A percentile compares a stretch with the other conserved stretches of the same genome.
Conservation (phyloP, 1,140 invertebrate species). For the Psix sp. region DNA sequence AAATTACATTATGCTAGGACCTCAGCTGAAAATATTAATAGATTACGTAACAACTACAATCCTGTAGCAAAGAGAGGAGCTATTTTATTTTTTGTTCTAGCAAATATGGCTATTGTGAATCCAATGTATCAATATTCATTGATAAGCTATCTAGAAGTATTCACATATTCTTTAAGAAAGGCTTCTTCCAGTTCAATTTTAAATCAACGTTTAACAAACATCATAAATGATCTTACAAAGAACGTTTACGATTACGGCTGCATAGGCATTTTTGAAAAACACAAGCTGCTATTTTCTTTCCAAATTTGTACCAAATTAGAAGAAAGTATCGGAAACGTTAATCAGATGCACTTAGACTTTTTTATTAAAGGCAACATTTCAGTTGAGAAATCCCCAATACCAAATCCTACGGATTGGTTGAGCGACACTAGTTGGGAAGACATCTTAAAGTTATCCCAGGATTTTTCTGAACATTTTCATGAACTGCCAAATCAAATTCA, state of each 20-base stretch:
- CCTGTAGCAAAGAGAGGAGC: slow-evolving; percentile 89
- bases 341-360: not conserved
- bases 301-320: slow-evolving; percentile 1
- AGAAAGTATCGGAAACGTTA: not conserved
- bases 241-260: not conserved
- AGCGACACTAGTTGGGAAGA: not conserved
- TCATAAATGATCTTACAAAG: slow-evolving; percentile 78
- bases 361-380: not conserved
- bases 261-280: not conserved
- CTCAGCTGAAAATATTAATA: slow-evolving; percentile 88
- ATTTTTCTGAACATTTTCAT: not conserved
- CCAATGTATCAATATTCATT: slow-evolving; percentile 95
- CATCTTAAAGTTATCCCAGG: not conserved
- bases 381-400: not conserved
- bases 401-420: not conserved
- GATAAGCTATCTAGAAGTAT: slow-evolving; percentile 87
- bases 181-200: slow-evolving; percentile 86
- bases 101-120: slow-evolving; percentile 90
- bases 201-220: slow-evolving; percentile 84
- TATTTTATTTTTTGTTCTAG: slow-evolving; percentile 91
- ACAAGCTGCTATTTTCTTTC: not conserved
- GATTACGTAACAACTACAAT: slow-evolving; percentile 87
- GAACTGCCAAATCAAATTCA: not conserved
- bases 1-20: slow-evolving; percentile 85
- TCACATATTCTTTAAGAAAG: slow-evolving; percentile 86